Percentiles rank a stretch among this genome's conserved stretches.
Evolutionary conservation across 2,797 vertebrate genomes (phyloP).

Genomic region (Stomatorhinus walkeri): DNA sequence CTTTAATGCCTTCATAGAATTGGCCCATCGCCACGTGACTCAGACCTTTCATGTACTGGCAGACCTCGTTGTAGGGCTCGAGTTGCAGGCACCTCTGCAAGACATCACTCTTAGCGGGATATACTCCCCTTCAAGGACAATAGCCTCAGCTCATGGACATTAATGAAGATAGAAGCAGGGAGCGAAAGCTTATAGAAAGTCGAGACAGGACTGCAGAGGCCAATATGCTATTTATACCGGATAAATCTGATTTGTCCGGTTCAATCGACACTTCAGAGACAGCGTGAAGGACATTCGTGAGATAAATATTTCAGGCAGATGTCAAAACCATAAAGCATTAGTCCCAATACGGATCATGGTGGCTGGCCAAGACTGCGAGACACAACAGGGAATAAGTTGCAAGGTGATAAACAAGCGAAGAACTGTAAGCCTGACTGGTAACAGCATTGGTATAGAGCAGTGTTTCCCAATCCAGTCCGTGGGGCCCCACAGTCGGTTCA

Average conservation of each 20-base stretch:
- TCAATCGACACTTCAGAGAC: not conserved
- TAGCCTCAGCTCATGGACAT: not conserved
- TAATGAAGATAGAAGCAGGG: not conserved
- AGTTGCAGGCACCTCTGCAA: conserved; percentile 83
- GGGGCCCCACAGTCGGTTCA: not conserved
- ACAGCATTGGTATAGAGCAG: not conserved
- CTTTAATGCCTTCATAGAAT: conserved; percentile 97
- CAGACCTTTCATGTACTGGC: conserved; percentile 96
- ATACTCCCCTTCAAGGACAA: too few relatives aligned
- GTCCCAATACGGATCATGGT: not conserved
- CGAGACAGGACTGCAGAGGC: not conserved
- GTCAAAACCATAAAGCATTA: not conserved
- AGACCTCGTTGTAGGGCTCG: conserved; percentile 93
- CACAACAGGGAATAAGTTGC: not conserved
- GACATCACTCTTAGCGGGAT: not conserved
- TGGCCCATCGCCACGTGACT: conserved; percentile 95
- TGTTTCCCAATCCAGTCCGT: not conserved
- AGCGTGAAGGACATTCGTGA: not conserved
- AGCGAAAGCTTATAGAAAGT: not conserved
- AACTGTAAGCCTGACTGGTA: not conserved
- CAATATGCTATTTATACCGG: not conserved
- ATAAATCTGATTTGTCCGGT: not conserved
- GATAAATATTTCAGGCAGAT: not conserved
- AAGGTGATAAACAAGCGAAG: not conserved
- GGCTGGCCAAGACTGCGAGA: not conserved